Evolutionary conservation across 2,888 invertebrate species (phyloP), one percentile per base, ranked within the genome.

Genomic region (Sinentomon sp.): DNA sequence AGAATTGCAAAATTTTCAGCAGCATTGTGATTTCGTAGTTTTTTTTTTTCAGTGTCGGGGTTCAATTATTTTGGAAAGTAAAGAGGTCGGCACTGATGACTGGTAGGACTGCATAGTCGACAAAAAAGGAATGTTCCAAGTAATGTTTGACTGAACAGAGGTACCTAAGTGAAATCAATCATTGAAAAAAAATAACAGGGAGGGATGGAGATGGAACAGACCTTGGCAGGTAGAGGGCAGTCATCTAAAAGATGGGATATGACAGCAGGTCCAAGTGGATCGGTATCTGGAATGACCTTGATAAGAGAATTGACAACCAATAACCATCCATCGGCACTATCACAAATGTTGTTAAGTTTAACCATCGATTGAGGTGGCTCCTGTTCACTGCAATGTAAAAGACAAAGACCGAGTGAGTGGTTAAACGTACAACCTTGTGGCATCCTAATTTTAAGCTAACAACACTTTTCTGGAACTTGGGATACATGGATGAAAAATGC

Each of bases 311-410:
- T 64, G 0, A 83, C 70, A 22, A 85, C 71, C 51, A 74, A 70
- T 38, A 80, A 66, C 83, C 85, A 89, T 2, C 85, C 85, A 36
- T 76, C 76, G 46, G 80, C 80, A 45, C 73, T 71, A 41, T 85
- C 83, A 24, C 85, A 83, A 38, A 85, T 75, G 38, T 66, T 62
- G 48, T 82, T 76, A 22, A 87, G 57, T 46, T 70, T 68, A 38
- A 76, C 56, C 63, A 85, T 68, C 0, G 80, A 72, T 34, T 65
- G 64, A 1, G 85, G 83, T 3, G 82, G 75, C 45, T 82, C 82
- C 49, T 78, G 76, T 44, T 78, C 77, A 60, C 80, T 82, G 50
- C 6, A 42, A 37, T 16, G 20, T n/a, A 30, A 12, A 26, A 28
- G 21, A 30, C 5, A 10, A 14, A 26, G 16, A 9, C 3, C 30